Evolutionary conservation across 2,113 vertebrate species (phyloP).

Genomic region (Chaetorhynchus papuensis): DNA sequence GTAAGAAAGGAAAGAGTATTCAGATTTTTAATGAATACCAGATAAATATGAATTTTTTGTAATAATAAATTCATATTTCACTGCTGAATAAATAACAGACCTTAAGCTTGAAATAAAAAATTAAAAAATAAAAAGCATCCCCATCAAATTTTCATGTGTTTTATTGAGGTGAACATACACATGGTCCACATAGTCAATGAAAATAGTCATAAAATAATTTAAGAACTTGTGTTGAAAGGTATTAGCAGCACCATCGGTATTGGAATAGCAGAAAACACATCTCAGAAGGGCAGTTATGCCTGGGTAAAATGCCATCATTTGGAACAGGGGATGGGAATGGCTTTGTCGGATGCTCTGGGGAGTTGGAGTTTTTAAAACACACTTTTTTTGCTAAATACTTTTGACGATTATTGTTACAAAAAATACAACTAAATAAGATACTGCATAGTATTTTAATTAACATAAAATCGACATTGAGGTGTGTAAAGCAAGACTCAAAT

Average conservation of each 20-base stretch:
- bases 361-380: slow-evolving; percentile 4
- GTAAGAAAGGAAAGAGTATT: neutral
- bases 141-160: slow-evolving; percentile 58
- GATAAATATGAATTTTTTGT: neutral
- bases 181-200: slow-evolving; percentile 61
- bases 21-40: neutral
- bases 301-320: slow-evolving; percentile 16
- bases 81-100: neutral
- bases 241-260: slow-evolving; percentile 71
- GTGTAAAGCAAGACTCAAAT: slow-evolving; percentile 49
- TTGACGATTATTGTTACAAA: slow-evolving; percentile 52
- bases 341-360: neutral
- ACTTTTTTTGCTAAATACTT: slow-evolving; percentile 39
- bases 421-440: slow-evolving; percentile 66
- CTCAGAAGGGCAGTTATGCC: slow-evolving; percentile 20
- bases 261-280: slow-evolving; percentile 65
- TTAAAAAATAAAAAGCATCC: neutral
- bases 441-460: slow-evolving; percentile 75
- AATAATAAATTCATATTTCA: neutral
- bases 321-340: slow-evolving; percentile 17
- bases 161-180: slow-evolving; percentile 75
- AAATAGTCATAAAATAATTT: slow-evolving; percentile 77
- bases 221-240: slow-evolving; percentile 61
- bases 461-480: slow-evolving; percentile 48
- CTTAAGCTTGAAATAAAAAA: neutral